Evolutionary conservation across 1,140 invertebrate genomes (phyloP).

Genomic region (Drosophila pachea): DNA sequence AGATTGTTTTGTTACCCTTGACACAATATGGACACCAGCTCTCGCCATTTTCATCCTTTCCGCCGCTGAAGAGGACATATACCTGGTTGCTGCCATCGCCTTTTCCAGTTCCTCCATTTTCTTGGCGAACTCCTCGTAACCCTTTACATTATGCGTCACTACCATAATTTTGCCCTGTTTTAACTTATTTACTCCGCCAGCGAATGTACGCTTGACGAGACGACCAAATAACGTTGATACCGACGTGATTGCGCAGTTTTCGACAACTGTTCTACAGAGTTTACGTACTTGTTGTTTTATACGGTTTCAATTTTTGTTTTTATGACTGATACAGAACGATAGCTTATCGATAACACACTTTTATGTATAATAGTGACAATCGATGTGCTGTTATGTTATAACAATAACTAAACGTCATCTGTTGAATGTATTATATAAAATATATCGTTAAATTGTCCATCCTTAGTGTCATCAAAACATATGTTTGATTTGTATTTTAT

Average conservation of each 20-base stretch:
- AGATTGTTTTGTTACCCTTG: too few species aligned
- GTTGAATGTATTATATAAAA: too few species aligned
- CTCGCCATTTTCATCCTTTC: too few species aligned
- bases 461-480: conserved; percentile 32
- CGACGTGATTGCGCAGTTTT: conserved; percentile 61
- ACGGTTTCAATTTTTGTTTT: conserved; percentile 33
- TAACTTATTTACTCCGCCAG: conserved; percentile 32
- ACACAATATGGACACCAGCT: too few species aligned
- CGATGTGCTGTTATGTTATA: background rate
- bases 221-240: conserved; percentile 27
- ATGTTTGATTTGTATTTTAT: conserved; percentile 46
- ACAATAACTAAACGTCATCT: background rate
- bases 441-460: conserved; percentile 17
- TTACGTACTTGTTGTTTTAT: conserved; percentile 38
- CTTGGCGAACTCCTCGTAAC: too few species aligned
- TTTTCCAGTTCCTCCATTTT: too few species aligned
- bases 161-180: too few species aligned
- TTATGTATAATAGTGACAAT: too few species aligned
- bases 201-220: conserved; percentile 45
- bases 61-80: too few species aligned
- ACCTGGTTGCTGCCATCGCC: too few species aligned
- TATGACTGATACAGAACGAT: conserved; percentile 9
- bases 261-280: conserved; percentile 34
- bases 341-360: too few species aligned
- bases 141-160: too few species aligned